phyloP scores from a whole-genome alignment of 2,113 vertebrate species.

The Pelmatolapia mariae region DNA sequence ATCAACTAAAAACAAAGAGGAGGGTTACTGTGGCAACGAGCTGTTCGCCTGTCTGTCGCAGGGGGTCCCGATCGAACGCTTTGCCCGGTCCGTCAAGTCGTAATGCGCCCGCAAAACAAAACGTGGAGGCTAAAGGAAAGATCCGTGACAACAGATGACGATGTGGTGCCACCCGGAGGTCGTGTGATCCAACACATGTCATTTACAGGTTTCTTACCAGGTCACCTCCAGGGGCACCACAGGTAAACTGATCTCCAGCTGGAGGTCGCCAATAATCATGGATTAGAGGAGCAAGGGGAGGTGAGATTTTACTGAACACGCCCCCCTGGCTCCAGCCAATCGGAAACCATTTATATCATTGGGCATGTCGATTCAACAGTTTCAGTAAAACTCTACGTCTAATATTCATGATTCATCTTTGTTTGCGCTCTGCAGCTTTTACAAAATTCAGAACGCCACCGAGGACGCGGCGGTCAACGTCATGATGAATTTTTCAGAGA shows the following conservation, averaged over 20 bases:
- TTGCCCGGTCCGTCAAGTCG: neutral
- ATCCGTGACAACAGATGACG: neutral
- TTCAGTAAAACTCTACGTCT: neutral
- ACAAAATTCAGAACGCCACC: neutral
- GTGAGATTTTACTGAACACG: neutral
- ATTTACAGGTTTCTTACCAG: neutral
- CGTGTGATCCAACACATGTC: neutral
- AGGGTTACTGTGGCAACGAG: slow-evolving; percentile 42
- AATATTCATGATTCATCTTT: neutral
- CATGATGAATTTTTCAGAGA: neutral
- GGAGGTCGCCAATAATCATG: neutral
- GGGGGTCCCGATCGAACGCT: neutral
- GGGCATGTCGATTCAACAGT: neutral
- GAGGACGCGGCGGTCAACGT: neutral
- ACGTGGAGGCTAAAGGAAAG: neutral
- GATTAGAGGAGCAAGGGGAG: neutral
- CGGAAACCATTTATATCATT: neutral
- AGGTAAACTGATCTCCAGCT: neutral
- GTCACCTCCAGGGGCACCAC: neutral
- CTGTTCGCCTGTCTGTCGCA: slow-evolving; percentile 5
- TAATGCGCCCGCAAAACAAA: neutral
- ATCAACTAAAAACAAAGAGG: slow-evolving; percentile 57
- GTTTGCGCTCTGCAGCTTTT: neutral
- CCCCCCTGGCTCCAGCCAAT: neutral
- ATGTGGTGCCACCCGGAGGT: neutral